These are phyloP conservation scores for Spermophilus dauricus DNA, from an alignment of 2,113 vertebrate genomes.

Conservation along the genomic window DNA sequence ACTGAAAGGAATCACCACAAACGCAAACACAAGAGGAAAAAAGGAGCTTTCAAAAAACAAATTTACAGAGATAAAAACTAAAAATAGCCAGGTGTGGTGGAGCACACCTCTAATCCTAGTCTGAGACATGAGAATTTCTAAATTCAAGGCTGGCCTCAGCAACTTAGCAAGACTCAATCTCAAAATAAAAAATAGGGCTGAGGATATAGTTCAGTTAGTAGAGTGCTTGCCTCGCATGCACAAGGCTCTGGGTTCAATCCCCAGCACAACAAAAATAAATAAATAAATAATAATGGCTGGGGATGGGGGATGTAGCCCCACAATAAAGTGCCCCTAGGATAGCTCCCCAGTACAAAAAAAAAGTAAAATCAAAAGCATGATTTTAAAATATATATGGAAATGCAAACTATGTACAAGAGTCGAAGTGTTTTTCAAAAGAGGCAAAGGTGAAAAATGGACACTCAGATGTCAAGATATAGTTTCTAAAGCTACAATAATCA, in stretches of 20 bases:
- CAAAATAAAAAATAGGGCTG: not conserved
- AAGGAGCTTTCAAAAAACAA: not conserved
- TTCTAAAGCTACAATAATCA: too few species aligned
- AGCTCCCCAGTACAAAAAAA: not conserved
- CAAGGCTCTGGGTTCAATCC: too few species aligned
- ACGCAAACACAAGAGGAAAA: not conserved
- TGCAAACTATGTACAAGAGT: not conserved
- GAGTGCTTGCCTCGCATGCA: too few species aligned
- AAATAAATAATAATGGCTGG: too few species aligned
- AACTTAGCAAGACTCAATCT: not conserved
- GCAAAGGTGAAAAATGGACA: not conserved
- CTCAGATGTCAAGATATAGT: too few species aligned
- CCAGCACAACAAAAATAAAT: too few species aligned
- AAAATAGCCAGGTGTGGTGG: not conserved
- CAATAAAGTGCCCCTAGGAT: not conserved
- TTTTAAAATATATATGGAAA: constrained; percentile 25
- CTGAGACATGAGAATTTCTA: not conserved
- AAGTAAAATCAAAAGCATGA: not conserved
- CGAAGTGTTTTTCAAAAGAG: not conserved
- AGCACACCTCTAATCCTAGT: not conserved
- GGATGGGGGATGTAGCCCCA: too few species aligned
- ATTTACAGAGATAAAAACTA: not conserved
- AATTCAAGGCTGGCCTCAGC: not conserved
- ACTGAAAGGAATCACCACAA: not conserved
- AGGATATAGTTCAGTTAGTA: not conserved